phyloP scores from a whole-genome alignment of 2,888 invertebrate genomes.

The Thalpophila matura region DNA sequence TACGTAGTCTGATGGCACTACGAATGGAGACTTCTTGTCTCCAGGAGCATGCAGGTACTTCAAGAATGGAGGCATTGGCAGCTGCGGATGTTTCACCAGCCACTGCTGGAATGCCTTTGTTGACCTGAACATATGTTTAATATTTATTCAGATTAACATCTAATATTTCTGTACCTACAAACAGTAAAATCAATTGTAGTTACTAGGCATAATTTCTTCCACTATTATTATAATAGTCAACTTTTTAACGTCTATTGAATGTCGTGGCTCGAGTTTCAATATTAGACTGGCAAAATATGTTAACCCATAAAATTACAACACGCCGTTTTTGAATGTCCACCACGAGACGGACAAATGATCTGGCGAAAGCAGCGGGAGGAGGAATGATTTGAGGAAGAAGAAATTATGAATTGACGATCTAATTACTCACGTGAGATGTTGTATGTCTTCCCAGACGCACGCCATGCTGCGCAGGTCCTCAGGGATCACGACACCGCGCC shows the following conservation, averaged over 20 bases:
- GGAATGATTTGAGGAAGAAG: not conserved
- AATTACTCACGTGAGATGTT: constrained; percentile 88
- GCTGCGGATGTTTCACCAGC: constrained; percentile 74
- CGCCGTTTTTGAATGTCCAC: not conserved
- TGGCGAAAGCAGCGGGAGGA: not conserved
- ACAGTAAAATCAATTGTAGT: no score
- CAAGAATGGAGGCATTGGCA: constrained; percentile 82
- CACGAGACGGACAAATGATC: not conserved
- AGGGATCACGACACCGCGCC: constrained; percentile 90
- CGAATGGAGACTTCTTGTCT: constrained; percentile 80
- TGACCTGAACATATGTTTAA: constrained; percentile 75
- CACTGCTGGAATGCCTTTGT: constrained; percentile 84
- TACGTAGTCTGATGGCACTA: constrained; percentile 84
- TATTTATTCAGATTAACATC: no score
- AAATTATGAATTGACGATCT: not conserved
- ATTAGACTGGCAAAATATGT: no score
- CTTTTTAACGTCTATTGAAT: no score
- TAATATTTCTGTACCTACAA: no score
- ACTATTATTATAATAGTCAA: no score
- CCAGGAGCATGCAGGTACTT: constrained; percentile 63
- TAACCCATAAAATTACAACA: no score
- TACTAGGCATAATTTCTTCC: no score
- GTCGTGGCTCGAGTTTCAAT: no score
- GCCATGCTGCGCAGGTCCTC: constrained; percentile 91
- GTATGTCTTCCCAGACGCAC: constrained; percentile 92